phyloP scores from a whole-genome alignment of 1,140 invertebrate species.

The Samia ricini region DNA sequence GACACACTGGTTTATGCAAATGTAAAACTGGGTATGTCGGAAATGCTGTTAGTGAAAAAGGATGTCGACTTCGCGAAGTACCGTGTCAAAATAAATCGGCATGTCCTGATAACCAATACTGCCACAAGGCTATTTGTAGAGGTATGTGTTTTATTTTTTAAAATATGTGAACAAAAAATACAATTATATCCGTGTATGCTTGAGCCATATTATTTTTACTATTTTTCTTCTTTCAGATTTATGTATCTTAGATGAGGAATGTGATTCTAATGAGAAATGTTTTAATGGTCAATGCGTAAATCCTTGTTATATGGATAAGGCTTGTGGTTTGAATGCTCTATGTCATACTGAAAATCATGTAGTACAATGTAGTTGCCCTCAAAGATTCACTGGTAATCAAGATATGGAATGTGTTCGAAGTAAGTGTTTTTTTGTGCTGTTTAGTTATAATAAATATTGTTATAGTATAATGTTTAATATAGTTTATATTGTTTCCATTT shows the following conservation, averaged over 20 bases:
- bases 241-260: constrained; percentile 89
- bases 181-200: no score
- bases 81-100: constrained; percentile 84
- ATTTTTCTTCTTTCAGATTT: constrained; percentile 78
- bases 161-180: background rate
- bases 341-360: constrained; percentile 87
- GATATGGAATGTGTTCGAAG: constrained; percentile 90
- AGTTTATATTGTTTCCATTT: background rate
- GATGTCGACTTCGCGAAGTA: constrained; percentile 87
- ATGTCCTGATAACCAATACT: constrained; percentile 88
- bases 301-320: constrained; percentile 86
- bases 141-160: constrained; percentile 79
- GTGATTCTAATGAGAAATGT: constrained; percentile 87
- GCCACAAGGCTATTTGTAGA: constrained; percentile 88
- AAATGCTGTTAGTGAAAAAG: constrained; percentile 82
- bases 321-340: constrained; percentile 94
- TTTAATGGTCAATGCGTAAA: constrained; percentile 89
- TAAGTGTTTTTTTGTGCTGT: no score
- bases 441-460: background rate
- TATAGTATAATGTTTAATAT: background rate
- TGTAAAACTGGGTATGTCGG: constrained; percentile 89
- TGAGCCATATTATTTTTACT: background rate
- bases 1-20: constrained; percentile 86
- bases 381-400: constrained; percentile 91
- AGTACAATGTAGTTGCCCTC: constrained; percentile 89